Conservation (phyloP, 2,888 invertebrate genomes). For the Drosophila mercatorum region DNA sequence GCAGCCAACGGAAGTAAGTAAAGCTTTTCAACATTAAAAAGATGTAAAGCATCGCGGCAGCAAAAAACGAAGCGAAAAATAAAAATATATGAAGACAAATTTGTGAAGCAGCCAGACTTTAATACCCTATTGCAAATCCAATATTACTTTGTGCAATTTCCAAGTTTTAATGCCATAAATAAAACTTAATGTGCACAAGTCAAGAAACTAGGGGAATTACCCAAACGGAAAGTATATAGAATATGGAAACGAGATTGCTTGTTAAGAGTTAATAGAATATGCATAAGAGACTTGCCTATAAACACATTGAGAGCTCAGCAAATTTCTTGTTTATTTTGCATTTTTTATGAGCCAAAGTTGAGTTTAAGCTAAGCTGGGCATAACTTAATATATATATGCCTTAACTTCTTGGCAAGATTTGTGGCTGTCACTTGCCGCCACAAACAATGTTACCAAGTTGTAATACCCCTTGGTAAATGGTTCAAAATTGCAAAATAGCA, state of each 20-base stretch:
- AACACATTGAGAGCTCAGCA: not conserved
- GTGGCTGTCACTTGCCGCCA: not conserved
- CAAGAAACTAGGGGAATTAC: not conserved
- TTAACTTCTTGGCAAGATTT: slow-evolving; percentile 12
- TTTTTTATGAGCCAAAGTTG: not conserved
- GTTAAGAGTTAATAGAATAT: slow-evolving; percentile 1
- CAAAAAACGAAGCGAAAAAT: slow-evolving; percentile 20
- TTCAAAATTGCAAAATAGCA: slow-evolving; percentile 50
- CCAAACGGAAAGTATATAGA: not conserved
- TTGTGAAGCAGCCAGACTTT: slow-evolving; percentile 1
- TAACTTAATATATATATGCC: not conserved
- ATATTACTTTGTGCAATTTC: slow-evolving; percentile 8
- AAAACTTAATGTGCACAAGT: slow-evolving; percentile 2
- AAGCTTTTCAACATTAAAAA: slow-evolving; percentile 81
- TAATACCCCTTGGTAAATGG: slow-evolving; percentile 42
- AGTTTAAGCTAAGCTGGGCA: no score
- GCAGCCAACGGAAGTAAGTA: slow-evolving; percentile 73
- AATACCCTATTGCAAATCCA: slow-evolving; percentile 44
- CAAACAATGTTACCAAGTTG: slow-evolving; percentile 38
- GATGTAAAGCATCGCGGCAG: slow-evolving; percentile 75
- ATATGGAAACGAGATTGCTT: not conserved
- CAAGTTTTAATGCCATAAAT: slow-evolving; percentile 5
- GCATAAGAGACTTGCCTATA: not conserved
- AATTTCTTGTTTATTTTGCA: not conserved
- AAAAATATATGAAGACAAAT: not conserved